Evolutionary conservation across 2,113 vertebrate species (phyloP), one percentile per base, ranked within the genome.

Genomic region (Promerops cafer): DNA sequence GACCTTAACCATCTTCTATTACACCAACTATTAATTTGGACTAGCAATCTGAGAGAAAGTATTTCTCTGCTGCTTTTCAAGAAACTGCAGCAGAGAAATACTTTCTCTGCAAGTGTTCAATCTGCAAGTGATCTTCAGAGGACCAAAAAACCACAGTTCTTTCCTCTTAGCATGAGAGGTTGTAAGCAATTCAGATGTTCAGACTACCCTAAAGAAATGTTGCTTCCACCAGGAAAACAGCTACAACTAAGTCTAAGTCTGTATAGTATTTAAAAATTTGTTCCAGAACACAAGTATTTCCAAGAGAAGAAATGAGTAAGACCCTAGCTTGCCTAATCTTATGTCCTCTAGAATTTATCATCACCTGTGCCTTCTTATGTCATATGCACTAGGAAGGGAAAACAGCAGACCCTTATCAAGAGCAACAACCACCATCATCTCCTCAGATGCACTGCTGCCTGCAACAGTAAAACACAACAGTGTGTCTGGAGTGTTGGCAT

Each of bases 351-450:
- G 37, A 47, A 61, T 69, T 72, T 57, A 83, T 27, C 21, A 50
- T 24, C 57, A 33, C 11, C 42, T 50, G 24, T 27, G 69, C 31
- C 31, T 68, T 76, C 60, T 81, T 33, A 52, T 40, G 78, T 61
- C 50, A 18, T 2, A 31, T 5, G 6, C 1, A 2, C 11, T 24
- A 23, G 5, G 40, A n/a, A 83, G 4, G 10, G 24, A 19, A 76
- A 89, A 52, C 5, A 16, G 57, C 47, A 93, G 54, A 72, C 14
- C 7, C 30, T 35, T 40, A 68, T 3, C 33, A 63, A 72, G 16
- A 27, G 22, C 42, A 91, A 37, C 28, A 33, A 42, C 4, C 7
- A 27, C 3, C 28, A 21, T 30, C 33, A 42, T 78, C 59, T 84
- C 47, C 39, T 63, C 82, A 88, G 61, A 27, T 10, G 10, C 24